These are phyloP conservation scores for Capitella teleta DNA, from an alignment of 1,140 invertebrate genomes.

Conservation along the genomic window DNA sequence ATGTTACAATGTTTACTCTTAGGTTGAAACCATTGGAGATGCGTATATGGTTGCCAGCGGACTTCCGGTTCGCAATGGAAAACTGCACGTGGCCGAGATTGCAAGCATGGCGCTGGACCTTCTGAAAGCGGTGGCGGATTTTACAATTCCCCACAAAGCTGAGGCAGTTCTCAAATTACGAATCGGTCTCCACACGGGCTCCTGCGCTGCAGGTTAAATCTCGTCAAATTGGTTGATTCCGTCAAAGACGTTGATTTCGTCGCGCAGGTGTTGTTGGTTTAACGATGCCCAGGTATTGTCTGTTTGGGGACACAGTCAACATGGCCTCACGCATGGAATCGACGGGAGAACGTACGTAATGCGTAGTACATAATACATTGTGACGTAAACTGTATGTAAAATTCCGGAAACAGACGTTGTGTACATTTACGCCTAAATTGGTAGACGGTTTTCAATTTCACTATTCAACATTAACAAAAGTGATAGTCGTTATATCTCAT, in stretches of 20 bases:
- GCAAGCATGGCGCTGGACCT: conserved; percentile 77
- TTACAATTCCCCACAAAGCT: conserved; percentile 72
- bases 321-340: conserved; percentile 17
- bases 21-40: conserved; percentile 29
- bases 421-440: no score
- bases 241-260: no score
- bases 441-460: no score
- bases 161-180: conserved; percentile 74
- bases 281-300: conserved; percentile 3
- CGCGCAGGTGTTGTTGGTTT: conserved; percentile 4
- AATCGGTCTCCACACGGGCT: conserved; percentile 60
- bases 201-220: conserved; percentile 8
- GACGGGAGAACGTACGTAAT: conserved; percentile 11
- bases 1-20: no score
- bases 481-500: no score
- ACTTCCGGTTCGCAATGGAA: conserved; percentile 46
- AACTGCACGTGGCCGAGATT: conserved; percentile 69
- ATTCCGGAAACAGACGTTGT: no score
- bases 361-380: no score
- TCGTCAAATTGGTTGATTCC: no score
- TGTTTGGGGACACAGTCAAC: conserved; percentile 17
- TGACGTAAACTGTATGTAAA: no score
- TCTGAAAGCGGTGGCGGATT: conserved; percentile 68
- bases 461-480: no score
- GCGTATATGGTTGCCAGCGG: conserved; percentile 39